Evolutionary conservation across 2,888 invertebrate genomes (phyloP).

Genomic region (Pseudococcus jackbeardsleyi): DNA sequence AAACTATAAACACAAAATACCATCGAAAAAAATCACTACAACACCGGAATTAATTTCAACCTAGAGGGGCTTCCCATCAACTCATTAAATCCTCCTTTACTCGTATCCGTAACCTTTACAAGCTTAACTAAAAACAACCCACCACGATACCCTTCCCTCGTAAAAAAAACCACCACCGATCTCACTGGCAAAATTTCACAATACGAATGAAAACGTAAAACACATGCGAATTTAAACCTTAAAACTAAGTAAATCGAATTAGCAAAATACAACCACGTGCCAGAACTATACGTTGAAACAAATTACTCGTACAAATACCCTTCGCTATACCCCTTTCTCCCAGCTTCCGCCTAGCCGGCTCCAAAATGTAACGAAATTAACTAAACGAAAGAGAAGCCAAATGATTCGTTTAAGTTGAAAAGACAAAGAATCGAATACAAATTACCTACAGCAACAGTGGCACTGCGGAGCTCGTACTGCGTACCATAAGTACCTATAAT

Average conservation of each 20-base stretch:
- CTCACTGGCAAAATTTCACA: background rate
- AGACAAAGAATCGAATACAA: conserved; percentile 44
- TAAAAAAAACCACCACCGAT: background rate
- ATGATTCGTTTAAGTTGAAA: conserved; percentile 41
- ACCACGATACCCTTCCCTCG: background rate
- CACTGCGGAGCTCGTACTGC: background rate
- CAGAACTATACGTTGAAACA: conserved; percentile 16
- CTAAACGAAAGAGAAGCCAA: conserved; percentile 31
- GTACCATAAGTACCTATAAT: background rate
- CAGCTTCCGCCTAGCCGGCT: background rate
- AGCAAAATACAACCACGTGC: conserved; percentile 35
- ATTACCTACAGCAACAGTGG: background rate
- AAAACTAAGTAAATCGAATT: conserved; percentile 41
- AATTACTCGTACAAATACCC: conserved; percentile 34
- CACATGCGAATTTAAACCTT: conserved; percentile 35
- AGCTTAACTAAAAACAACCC: conserved; percentile 2
- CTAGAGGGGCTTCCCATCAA: background rate
- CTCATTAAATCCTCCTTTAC: conserved; percentile 19
- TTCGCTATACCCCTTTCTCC: background rate
- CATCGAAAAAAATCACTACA: background rate
- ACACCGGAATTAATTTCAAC: background rate
- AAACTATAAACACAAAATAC: too few species aligned
- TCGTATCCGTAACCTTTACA: background rate
- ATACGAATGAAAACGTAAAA: conserved; percentile 1
- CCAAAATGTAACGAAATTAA: conserved; percentile 24